Percentiles rank a stretch among this genome's conserved stretches.
Conservation (phyloP, 2,113 vertebrate genomes). For the Syngnathus typhle region DNA sequence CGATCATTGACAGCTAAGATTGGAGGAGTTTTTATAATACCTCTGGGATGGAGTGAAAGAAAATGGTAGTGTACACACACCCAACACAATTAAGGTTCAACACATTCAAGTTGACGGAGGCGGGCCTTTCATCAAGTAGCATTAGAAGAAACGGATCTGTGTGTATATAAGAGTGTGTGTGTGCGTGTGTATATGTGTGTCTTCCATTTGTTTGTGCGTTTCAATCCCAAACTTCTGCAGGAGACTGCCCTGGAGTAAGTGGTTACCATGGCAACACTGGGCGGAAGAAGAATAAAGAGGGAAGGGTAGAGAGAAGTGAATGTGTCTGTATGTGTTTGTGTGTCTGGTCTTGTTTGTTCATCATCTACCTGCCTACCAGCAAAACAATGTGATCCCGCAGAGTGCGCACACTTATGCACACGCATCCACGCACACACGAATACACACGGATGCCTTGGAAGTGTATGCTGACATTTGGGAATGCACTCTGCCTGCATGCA, state of each 20-base stretch:
- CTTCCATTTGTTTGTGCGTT: constrained; percentile 12
- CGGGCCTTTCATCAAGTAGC: constrained; percentile 39
- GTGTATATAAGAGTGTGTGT: not conserved
- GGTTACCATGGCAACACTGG: constrained; percentile 60
- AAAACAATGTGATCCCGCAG: constrained; percentile 51
- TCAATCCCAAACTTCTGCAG: constrained; percentile 52
- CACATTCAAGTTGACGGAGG: constrained; percentile 45
- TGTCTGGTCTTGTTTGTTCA: constrained; percentile 49
- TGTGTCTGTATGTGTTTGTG: constrained; percentile 22
- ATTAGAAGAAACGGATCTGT: constrained; percentile 25
- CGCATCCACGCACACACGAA: not conserved
- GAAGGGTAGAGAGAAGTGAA: constrained; percentile 25
- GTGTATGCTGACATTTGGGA: constrained; percentile 25
- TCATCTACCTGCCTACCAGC: constrained; percentile 54
- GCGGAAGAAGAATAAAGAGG: constrained; percentile 33
- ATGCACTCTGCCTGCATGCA: constrained; percentile 18
- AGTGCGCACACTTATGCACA: constrained; percentile 17
- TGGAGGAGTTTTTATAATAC: constrained; percentile 10
- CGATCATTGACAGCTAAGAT: constrained; percentile 3
- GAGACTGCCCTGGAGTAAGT: constrained; percentile 53
- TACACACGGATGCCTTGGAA: constrained; percentile 6
- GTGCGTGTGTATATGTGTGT: not conserved
- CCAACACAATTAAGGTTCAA: constrained; percentile 49
- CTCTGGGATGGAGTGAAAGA: constrained; percentile 22
- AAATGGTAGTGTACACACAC: constrained; percentile 17